Percentiles rank a stretch among this genome's conserved stretches.
Conservation (phyloP, 2,113 vertebrate genomes). For the Hydrochoerus hydrochaeris region DNA sequence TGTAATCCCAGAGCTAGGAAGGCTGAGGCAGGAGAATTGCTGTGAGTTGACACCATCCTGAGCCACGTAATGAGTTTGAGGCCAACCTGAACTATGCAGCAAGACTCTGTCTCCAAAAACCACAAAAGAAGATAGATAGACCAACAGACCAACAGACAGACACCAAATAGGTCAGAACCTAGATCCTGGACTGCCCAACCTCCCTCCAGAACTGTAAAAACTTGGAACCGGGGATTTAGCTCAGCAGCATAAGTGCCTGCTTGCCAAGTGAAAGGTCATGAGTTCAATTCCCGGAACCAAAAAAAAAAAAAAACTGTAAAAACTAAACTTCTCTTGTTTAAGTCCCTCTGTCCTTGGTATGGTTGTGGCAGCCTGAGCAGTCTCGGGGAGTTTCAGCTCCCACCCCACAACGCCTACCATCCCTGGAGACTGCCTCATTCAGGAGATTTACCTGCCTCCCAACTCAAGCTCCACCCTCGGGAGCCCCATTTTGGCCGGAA, state of each 20-base stretch:
- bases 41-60: background rate
- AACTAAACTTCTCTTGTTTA: background rate
- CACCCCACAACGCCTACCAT: background rate
- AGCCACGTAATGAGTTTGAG: background rate
- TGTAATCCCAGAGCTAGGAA: background rate
- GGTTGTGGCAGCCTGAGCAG: background rate
- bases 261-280: no score
- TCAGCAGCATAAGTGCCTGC: no score
- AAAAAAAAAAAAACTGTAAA: background rate
- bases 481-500: background rate
- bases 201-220: conserved; percentile 24
- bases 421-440: background rate
- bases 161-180: background rate
- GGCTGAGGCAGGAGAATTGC: background rate
- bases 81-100: background rate
- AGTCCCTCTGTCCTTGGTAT: background rate
- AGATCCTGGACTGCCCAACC: background rate
- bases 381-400: background rate
- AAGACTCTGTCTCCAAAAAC: background rate
- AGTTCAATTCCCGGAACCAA: no score
- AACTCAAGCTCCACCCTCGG: background rate
- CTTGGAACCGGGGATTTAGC: background rate
- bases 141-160: background rate
- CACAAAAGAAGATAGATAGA: background rate
- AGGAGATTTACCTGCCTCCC: background rate